Percentiles rank a stretch among this genome's conserved stretches.
Evolutionary conservation across 2,888 invertebrate genomes (phyloP).

Genomic region (Steinernema scapterisci): DNA sequence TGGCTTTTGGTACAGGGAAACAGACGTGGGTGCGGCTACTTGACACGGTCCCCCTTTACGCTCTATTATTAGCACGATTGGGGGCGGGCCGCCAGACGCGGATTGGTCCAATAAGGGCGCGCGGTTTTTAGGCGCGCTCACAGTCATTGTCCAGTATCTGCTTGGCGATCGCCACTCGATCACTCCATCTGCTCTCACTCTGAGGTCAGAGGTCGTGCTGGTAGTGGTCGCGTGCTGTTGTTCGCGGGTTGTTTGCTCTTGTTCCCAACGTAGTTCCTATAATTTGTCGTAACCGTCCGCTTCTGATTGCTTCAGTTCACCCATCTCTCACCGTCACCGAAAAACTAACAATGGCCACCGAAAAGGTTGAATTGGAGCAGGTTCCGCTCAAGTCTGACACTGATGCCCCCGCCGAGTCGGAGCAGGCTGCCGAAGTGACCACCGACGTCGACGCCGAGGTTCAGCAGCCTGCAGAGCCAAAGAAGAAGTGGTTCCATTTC

Average conservation of each 20-base stretch:
- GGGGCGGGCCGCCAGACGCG: constrained; percentile 31
- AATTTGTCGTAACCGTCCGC: too few relatives aligned
- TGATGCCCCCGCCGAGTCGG: constrained; percentile 42
- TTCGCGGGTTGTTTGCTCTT: constrained; percentile 14
- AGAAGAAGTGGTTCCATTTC: constrained; percentile 43
- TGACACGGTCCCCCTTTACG: constrained; percentile 1
- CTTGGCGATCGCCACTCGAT: constrained; percentile 22
- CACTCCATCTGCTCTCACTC: constrained; percentile 28
- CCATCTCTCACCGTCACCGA: neutral
- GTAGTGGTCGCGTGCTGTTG: constrained; percentile 3
- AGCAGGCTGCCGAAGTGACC: constrained; percentile 29
- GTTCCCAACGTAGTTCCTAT: neutral
- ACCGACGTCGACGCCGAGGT: constrained; percentile 37
- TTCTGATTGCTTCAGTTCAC: constrained; percentile 1
- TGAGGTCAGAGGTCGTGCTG: constrained; percentile 30
- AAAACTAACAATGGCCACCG: constrained; percentile 38
- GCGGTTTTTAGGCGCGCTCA: constrained; percentile 17
- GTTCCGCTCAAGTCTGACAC: constrained; percentile 59
- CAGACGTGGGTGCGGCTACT: constrained; percentile 9
- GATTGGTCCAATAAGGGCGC: constrained; percentile 19
- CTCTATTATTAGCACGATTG: constrained; percentile 23
- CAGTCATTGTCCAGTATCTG: constrained; percentile 28
- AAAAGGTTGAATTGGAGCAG: constrained; percentile 55
- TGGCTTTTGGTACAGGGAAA: neutral
- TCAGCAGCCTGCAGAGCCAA: constrained; percentile 41